phyloP scores from a whole-genome alignment of 2,113 vertebrate genomes.

The Nesogale talazaci region DNA sequence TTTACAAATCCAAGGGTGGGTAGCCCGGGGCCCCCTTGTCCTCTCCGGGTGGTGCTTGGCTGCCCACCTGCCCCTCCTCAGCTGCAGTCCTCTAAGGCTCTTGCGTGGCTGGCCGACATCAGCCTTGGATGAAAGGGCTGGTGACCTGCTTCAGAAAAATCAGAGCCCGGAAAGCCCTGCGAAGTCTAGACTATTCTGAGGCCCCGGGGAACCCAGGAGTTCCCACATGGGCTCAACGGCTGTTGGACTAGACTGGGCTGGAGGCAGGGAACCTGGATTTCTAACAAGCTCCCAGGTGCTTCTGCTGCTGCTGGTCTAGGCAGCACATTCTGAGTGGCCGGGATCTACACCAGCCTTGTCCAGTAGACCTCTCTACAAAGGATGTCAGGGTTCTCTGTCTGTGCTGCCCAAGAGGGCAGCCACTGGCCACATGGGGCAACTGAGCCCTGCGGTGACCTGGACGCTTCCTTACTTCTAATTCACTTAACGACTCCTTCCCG shows the following conservation, averaged over 20 bases:
- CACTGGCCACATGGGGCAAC: background rate
- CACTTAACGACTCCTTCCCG: background rate
- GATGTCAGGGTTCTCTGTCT: accelerated
- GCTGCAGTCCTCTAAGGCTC: background rate
- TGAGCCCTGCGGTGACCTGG: background rate
- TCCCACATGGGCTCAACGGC: background rate
- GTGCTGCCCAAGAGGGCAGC: background rate
- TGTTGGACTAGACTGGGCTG: background rate
- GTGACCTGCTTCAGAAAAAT: background rate
- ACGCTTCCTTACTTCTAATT: slow-evolving; percentile 8
- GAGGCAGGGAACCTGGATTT: background rate
- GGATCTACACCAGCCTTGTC: background rate
- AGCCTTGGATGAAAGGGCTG: background rate
- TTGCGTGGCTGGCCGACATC: background rate
- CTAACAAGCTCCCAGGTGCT: background rate
- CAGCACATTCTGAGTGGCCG: background rate
- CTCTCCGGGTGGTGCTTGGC: accelerated
- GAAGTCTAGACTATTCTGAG: background rate
- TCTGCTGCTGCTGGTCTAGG: accelerated
- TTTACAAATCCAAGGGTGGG: background rate
- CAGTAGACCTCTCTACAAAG: background rate
- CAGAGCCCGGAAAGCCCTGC: background rate
- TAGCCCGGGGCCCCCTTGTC: accelerated
- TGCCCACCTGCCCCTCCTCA: accelerated
- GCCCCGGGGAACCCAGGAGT: background rate